Base-by-base conservation (phyloP, 2,797 vertebrate species). In the Tolypeutes matacus region DNA sequence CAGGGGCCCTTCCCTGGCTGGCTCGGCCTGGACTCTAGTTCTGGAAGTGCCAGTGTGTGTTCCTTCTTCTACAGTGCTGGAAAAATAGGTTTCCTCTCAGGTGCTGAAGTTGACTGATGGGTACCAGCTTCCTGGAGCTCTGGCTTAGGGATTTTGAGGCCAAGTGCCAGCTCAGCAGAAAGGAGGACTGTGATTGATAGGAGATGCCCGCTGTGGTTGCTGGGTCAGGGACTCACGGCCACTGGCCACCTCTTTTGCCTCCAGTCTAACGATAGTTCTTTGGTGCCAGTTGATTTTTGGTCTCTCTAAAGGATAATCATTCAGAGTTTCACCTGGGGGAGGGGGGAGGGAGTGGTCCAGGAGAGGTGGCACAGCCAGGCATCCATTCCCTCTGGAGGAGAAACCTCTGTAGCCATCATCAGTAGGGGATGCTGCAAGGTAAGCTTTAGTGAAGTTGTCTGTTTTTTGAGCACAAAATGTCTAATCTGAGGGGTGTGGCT, bases 191-290 rank as follows among this genome's bases (percentile, higher is more conserved):
- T 49, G 77, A 13, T 12, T 70, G 53, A n/a, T 81, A 0, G 5
- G 53, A 0, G 0, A 27, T 13, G 14, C 36, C 78, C 20, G 8
- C 29, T 3, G 0, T 2, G 1, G 36, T 31, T 29, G 15, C 75
- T n/a, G 29, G 8, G 0, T 31, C 42, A 2, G 56, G 56, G 53
- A 80, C 73, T 82, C 31, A 1, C 0, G 0, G 29, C 87, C 1
- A 0, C n/a, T 34, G 0, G 0, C 36, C n/a, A 29, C 12, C 0
- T n/a, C 1, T 17, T 76, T 58, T 34, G 36, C 39, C 42, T 75
- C 27, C 42, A 25, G 46, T 34, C 29, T 60, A 21, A 0, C 21
- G 42, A 21, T 56, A 31, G 23, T 62, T 42, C 10, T 25, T 29
- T 13, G 72, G 70, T 29, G 10, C 60, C 11, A 0, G 21, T 25